Evolutionary conservation across 2,797 vertebrate species (phyloP).

Genomic region (Platalea minor): DNA sequence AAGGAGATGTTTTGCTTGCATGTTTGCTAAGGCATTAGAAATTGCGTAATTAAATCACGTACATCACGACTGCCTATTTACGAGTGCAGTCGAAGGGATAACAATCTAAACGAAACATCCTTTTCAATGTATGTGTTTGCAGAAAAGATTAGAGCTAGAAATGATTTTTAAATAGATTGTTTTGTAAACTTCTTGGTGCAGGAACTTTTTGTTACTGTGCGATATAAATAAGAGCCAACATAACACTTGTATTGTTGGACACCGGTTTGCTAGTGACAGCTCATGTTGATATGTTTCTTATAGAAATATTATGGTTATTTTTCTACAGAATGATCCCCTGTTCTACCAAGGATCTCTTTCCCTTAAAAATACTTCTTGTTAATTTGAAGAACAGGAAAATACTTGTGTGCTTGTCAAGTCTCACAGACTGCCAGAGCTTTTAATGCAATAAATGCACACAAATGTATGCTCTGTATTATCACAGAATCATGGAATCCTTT

Average conservation of each 20-base stretch:
- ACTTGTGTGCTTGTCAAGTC: background rate
- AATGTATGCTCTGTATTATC: background rate
- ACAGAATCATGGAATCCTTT: too few species aligned
- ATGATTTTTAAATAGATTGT: background rate
- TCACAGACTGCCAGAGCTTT: background rate
- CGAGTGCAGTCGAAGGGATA: background rate
- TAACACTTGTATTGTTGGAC: background rate
- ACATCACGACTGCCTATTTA: background rate
- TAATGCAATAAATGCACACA: background rate
- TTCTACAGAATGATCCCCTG: background rate
- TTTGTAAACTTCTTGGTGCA: background rate
- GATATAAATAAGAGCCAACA: background rate
- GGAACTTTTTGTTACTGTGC: background rate
- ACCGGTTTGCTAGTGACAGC: background rate
- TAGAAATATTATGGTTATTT: background rate
- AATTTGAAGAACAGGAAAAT: background rate
- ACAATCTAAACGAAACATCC: slow-evolving; percentile 11
- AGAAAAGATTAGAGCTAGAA: slow-evolving; percentile 37
- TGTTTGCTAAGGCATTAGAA: slow-evolving; percentile 27
- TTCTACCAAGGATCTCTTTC: background rate
- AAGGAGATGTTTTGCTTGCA: background rate
- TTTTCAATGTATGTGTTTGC: background rate
- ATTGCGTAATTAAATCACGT: background rate
- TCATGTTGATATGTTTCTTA: background rate
- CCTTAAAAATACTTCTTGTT: background rate